phyloP scores from a whole-genome alignment of 92 coral and sea anemone genomes.

The Zoanthus sociatus region DNA sequence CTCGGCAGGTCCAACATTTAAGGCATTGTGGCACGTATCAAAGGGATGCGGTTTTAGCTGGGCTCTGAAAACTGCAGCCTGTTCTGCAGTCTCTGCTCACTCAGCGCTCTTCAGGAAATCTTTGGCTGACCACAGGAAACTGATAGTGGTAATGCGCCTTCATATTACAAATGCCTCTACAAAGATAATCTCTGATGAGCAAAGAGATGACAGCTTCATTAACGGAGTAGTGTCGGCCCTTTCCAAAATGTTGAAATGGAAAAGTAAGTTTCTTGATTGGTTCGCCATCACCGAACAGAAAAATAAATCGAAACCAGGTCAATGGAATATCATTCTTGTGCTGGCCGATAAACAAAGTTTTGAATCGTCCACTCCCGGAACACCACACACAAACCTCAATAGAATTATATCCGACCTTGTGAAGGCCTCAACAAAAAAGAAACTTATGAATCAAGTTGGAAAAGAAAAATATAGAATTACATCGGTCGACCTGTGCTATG shows the following conservation, averaged over 20 bases:
- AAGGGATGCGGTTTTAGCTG: constrained; percentile 23
- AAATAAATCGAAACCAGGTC: background rate
- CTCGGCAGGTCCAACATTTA: constrained; percentile 18
- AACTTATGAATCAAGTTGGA: background rate
- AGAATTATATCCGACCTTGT: constrained; percentile 8
- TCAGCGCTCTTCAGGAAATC: background rate
- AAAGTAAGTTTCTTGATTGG: constrained; percentile 12
- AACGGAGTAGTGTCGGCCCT: constrained; percentile 11
- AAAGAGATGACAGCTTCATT: constrained; percentile 19
- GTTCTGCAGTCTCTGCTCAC: constrained; percentile 20
- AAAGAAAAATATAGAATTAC: background rate
- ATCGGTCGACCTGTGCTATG: constrained; percentile 26
- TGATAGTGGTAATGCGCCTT: constrained; percentile 28
- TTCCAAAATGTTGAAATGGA: constrained; percentile 19
- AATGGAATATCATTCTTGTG: constrained; percentile 1
- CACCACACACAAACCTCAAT: background rate
- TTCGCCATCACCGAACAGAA: constrained; percentile 10
- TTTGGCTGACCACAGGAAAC: background rate
- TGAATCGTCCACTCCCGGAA: background rate
- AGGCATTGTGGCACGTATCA: constrained; percentile 36
- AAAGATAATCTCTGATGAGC: constrained; percentile 2
- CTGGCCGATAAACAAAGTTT: constrained; percentile 33
- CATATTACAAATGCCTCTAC: background rate
- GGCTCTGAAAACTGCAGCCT: constrained; percentile 41
- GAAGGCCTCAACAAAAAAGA: background rate